Base-by-base conservation (phyloP, 2,888 invertebrate genomes). In the Aradus depressus region DNA sequence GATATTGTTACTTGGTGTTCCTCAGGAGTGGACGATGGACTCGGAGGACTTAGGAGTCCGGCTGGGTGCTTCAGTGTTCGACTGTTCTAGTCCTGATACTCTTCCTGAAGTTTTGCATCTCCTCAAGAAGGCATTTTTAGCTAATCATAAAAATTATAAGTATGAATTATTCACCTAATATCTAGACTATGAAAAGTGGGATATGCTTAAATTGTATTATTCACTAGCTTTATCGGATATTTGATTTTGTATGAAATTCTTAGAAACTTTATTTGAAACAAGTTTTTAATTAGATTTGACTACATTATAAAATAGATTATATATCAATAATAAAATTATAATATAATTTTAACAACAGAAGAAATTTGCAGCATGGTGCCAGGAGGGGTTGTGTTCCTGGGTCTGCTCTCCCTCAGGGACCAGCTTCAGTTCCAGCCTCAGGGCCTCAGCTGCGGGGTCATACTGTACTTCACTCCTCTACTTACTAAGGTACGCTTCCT, bases 71-170 rank as follows among this genome's bases (percentile, higher is more conserved):
- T 58, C 58, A 39, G 60, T 63, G 1, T 63, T 63, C 41, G 62
- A 63, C 51, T 63, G 63, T 42, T 57, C 60, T 25, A 58, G 60
- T 39, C 59, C 54, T 3, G 58, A 60, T 19, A 60, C 59, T 4
- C 56, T 62, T 8, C 52, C 57, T 32, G 60, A 62, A 43, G 60
- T 59, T 3, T 44, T 63, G 25, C 57, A 59, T 22, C 52, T 61
- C n/a, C 53, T 62, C 14, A 61, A 60, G 48, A 61, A 59, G 53
- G 59, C 60, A 1, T 61, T 62, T 45, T 51, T 60, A 32, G 56
- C 58, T 5, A 59, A 59, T 42, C 59, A 60, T 48, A 63, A 63
- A 58, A 63, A 63, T 50, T 62, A 63, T 45, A 57, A 59, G 63
- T 63, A 51, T n/a, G n/a, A n/a, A n/a, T n/a, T n/a, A 53, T 58